Conservation (phyloP, 2,888 invertebrate species). For the Hydraecia micacea region DNA sequence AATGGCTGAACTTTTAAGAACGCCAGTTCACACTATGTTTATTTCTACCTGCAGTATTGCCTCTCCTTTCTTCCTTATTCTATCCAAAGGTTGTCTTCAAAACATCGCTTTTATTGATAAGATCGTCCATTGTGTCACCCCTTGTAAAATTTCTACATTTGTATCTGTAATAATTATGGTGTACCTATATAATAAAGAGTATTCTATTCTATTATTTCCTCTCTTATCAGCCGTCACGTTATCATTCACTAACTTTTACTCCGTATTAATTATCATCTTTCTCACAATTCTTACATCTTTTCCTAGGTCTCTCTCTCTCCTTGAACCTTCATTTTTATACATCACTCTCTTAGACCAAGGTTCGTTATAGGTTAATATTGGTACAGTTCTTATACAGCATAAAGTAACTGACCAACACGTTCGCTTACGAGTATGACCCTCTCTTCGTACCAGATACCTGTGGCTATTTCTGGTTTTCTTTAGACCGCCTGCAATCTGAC, state of each 20-base stretch:
- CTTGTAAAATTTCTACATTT: too few relatives aligned
- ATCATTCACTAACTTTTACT: background rate
- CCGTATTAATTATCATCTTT: background rate
- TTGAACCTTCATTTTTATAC: background rate
- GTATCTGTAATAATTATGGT: too few relatives aligned
- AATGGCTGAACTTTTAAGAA: background rate
- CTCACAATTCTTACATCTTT: background rate
- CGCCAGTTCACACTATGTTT: background rate
- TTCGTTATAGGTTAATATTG: background rate
- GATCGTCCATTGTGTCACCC: too few relatives aligned
- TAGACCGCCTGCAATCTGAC: conserved; percentile 36
- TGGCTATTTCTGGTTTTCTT: conserved; percentile 45
- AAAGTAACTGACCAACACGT: background rate
- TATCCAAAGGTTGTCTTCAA: too few relatives aligned
- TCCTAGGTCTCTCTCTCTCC: background rate
- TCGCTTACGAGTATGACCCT: background rate
- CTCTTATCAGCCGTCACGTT: background rate
- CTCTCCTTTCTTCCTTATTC: too few relatives aligned
- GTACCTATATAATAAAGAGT: too few relatives aligned
- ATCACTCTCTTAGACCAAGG: background rate
- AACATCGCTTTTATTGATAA: too few relatives aligned
- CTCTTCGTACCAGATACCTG: conserved; percentile 2
- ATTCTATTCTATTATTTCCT: too few relatives aligned
- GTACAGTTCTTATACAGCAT: background rate
- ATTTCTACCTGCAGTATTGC: too few relatives aligned